These are phyloP conservation scores for Stegodyphus mimosarum DNA, from an alignment of 1,140 invertebrate species.

Conservation along the genomic window DNA sequence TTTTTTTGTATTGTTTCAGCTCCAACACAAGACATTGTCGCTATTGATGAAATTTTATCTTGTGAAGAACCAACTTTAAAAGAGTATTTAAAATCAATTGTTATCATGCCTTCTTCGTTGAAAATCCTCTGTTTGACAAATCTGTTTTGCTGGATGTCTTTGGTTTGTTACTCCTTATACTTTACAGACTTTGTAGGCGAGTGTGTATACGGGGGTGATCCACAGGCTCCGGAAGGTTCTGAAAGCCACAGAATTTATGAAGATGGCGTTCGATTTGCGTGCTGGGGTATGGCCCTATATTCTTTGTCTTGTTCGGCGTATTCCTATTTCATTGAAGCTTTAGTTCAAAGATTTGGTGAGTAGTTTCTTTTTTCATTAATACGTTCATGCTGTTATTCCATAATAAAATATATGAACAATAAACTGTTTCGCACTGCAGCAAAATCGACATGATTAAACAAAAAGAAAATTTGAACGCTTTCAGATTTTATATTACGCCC, in stretches of 20 bases:
- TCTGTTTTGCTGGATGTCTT: constrained; percentile 97
- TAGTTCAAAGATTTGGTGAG: constrained; percentile 85
- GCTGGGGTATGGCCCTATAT: constrained; percentile 97
- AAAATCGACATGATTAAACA: no score
- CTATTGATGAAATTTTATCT: no score
- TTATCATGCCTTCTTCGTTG: constrained; percentile 88
- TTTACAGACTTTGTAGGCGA: constrained; percentile 98
- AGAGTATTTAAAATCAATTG: constrained; percentile 88
- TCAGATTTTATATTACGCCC: no score
- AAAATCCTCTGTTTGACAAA: constrained; percentile 91
- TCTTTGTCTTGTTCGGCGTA: constrained; percentile 94
- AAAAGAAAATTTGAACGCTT: no score
- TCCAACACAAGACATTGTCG: no score
- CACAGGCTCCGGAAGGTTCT: constrained; percentile 79
- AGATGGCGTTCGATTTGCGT: constrained; percentile 92
- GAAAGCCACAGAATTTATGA: constrained; percentile 78
- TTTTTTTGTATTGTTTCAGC: no score
- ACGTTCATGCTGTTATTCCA: no score
- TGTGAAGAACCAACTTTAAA: constrained; percentile 65
- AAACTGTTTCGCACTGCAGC: no score
- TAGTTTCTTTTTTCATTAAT: neutral
- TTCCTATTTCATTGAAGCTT: constrained; percentile 87
- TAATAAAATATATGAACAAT: no score
- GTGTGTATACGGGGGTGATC: constrained; percentile 92
- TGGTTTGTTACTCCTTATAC: constrained; percentile 95